Evolutionary conservation across 2,888 invertebrate species (phyloP), one percentile per base, ranked within the genome.

Genomic region (Parnassius glacialis): DNA sequence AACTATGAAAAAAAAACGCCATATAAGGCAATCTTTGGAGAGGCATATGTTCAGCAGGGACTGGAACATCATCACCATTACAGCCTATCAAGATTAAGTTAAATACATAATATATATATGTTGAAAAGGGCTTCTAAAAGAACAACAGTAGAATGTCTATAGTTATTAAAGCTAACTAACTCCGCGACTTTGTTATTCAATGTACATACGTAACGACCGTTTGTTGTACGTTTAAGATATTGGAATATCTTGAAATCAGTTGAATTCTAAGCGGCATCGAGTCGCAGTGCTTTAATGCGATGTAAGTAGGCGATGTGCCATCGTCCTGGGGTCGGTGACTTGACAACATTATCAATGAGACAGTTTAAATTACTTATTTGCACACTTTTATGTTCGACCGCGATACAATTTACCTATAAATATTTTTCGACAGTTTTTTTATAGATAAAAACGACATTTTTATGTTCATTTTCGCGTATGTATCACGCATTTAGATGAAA

Each of bases 251-350:
- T 43, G 57, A 64, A 70, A 81, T 83, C 76, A 64, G 73, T 64
- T 72, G 75, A 76, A 77, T 80, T 70, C 72, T 72, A 75, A 79
- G 67, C 68, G 70, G 73, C 66, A 82, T 84, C 83, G 68, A 20
- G 51, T 55, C 59, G 45, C 50, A 44, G 65, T 65, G 64, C 54
- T 67, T 67, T 81, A 81, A 82, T 83, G 71, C 64, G 59, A 87
- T 87, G 86, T 82, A 85, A 83, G 74, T 84, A 74, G 84, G 84
- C 73, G 79, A 80, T 73, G 70, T 72, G 79, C 68, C 79, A 75
- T 72, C 73, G 79, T 74, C 75, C 78, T 72, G 74, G 69, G 81
- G 83, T 81, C 82, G 70, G 68, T 76, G 79, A 81, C 83, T 75
- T 76, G 69, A 67, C 65, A 65, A 62, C 57, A 68, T 65, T 66